phyloP scores from a whole-genome alignment of 1,140 invertebrate genomes.

The Drosophila virilis region DNA sequence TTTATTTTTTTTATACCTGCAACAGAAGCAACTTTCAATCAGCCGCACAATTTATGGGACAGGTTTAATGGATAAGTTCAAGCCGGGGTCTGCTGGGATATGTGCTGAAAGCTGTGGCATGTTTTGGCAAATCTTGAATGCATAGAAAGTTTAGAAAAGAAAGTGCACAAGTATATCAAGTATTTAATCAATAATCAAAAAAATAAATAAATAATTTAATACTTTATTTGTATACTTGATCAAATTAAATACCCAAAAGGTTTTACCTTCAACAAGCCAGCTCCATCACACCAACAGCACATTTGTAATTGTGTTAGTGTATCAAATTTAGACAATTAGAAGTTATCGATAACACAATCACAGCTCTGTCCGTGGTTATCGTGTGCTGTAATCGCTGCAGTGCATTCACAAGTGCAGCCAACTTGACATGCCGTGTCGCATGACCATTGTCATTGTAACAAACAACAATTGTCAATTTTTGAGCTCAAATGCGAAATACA shows the following conservation, averaged over 20 bases:
- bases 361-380: background rate
- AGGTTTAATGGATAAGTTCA: background rate
- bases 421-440: slow-evolving; percentile 8
- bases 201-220: too few relatives aligned
- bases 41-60: background rate
- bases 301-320: too few relatives aligned
- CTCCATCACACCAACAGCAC: too few relatives aligned
- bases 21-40: slow-evolving; percentile 11
- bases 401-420: slow-evolving; percentile 19
- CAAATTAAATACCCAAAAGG: too few relatives aligned
- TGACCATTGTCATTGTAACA: slow-evolving; percentile 19
- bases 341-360: background rate
- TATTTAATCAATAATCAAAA: too few relatives aligned
- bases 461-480: slow-evolving; percentile 53
- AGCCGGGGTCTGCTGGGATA: background rate
- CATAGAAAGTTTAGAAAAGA: too few relatives aligned
- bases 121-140: background rate
- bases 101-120: background rate
- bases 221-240: too few relatives aligned
- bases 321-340: background rate
- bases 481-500: slow-evolving; percentile 53
- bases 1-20: background rate
- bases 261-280: too few relatives aligned
- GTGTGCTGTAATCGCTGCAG: background rate
- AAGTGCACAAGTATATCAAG: too few relatives aligned